Conservation (phyloP, 2,797 vertebrate genomes). For the Sciurus carolinensis region DNA sequence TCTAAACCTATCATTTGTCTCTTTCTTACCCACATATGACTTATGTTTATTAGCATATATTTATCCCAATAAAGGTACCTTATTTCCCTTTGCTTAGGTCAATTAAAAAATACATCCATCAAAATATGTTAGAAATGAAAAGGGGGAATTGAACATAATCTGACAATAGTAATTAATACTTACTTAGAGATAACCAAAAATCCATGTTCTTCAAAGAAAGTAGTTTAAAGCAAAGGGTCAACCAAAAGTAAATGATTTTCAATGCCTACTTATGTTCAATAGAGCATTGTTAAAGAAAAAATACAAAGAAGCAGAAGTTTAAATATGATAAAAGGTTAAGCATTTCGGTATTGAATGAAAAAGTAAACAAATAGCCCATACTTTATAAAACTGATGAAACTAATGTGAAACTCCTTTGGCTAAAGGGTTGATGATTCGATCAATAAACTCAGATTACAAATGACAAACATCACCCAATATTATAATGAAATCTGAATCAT, state of each 20-base stretch:
- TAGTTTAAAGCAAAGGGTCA: conserved; percentile 76
- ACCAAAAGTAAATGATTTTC: not conserved
- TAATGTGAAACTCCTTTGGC: not conserved
- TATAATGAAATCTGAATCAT: not conserved
- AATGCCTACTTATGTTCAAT: not conserved
- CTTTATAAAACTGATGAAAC: not conserved
- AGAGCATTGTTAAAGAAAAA: not conserved
- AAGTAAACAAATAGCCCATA: not conserved
- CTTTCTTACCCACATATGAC: no score
- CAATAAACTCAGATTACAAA: not conserved
- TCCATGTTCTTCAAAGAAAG: not conserved
- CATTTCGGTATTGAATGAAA: not conserved
- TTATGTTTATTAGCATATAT: no score
- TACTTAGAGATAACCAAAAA: not conserved
- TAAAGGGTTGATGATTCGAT: not conserved
- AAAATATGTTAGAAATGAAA: no score
- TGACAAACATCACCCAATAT: not conserved
- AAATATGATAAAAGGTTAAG: not conserved
- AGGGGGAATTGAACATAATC: not conserved
- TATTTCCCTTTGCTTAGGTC: no score
- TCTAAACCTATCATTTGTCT: no score
- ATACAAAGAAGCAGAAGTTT: not conserved
- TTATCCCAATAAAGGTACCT: no score
- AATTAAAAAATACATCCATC: no score
- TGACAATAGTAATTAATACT: not conserved